Evolutionary conservation across 1,140 invertebrate species (phyloP).

Genomic region (Scaptomyza hsui): DNA sequence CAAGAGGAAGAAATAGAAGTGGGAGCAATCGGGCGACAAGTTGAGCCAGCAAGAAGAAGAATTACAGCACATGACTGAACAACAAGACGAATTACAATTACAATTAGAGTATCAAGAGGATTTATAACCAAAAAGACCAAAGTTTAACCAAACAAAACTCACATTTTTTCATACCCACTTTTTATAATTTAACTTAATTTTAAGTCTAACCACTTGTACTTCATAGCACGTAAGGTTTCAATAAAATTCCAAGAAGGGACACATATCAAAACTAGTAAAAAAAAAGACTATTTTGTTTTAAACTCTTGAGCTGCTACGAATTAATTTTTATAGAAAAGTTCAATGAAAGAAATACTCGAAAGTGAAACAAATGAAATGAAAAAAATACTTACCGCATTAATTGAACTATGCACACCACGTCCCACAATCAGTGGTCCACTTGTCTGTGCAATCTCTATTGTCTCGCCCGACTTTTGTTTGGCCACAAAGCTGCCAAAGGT

Average conservation of each 20-base stretch:
- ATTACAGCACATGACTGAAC: conserved; percentile 64
- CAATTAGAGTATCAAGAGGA: conserved; percentile 59
- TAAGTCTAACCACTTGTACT: conserved; percentile 84
- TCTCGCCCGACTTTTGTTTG: conserved; percentile 39
- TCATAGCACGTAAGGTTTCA: conserved; percentile 85
- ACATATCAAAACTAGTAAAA: conserved; percentile 1
- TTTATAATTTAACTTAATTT: conserved; percentile 37
- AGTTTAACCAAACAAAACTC: conserved; percentile 84
- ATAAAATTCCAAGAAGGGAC: conserved; percentile 57
- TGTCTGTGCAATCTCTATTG: conserved; percentile 11
- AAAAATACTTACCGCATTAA: conserved; percentile 73
- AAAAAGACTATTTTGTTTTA: too few relatives aligned
- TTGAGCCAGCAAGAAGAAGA: conserved; percentile 4
- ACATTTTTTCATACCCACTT: conserved; percentile 48
- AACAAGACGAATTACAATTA: conserved; percentile 62
- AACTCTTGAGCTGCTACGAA: too few relatives aligned
- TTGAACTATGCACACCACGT: conserved; percentile 57
- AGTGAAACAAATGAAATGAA: not conserved
- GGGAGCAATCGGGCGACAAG: conserved; percentile 12
- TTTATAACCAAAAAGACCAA: conserved; percentile 73
- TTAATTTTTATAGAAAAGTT: too few relatives aligned
- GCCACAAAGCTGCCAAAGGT: conserved; percentile 73
- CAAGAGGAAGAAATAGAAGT: conserved; percentile 68
- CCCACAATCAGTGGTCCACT: conserved; percentile 69
- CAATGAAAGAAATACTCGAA: not conserved